Evolutionary conservation across 2,113 vertebrate species (phyloP).

Genomic region (Campylomormyrus numenius): DNA sequence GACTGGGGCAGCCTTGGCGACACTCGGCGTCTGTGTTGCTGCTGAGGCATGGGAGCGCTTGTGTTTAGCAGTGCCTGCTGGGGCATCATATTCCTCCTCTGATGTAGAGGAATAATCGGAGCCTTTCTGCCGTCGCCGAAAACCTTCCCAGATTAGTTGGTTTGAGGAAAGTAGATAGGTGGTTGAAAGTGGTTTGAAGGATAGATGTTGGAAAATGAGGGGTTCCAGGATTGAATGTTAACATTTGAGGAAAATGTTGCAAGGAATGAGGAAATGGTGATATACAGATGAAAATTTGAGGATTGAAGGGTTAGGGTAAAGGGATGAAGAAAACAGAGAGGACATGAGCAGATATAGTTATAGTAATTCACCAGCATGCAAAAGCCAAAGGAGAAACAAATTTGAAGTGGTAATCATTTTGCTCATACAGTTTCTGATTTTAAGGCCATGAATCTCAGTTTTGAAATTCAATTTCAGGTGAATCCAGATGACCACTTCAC

Average conservation of each 20-base stretch:
- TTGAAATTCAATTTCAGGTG: not conserved
- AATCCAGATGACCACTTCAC: not conserved
- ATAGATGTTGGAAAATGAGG: not conserved
- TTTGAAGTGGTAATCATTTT: not conserved
- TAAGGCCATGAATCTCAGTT: not conserved
- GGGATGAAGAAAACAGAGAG: not conserved
- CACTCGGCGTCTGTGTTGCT: constrained; percentile 73
- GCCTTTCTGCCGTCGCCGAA: constrained; percentile 82
- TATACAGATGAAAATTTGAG: not conserved
- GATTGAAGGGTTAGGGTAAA: not conserved
- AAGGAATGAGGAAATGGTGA: not conserved
- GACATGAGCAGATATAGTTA: not conserved
- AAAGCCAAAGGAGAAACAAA: not conserved
- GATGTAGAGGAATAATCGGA: constrained; percentile 96
- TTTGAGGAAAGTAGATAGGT: not conserved
- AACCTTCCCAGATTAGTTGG: constrained; percentile 61
- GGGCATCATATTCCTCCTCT: constrained; percentile 91
- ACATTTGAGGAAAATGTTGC: not conserved
- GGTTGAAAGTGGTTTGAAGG: not conserved
- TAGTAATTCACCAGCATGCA: not conserved
- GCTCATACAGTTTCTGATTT: not conserved
- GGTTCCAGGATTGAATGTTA: not conserved
- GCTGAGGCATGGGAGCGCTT: constrained; percentile 87
- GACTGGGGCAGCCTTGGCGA: constrained; percentile 32
- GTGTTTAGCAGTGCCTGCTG: constrained; percentile 84